Conservation (phyloP, 2,888 invertebrate species). For the Rhyacophila evoluta region DNA sequence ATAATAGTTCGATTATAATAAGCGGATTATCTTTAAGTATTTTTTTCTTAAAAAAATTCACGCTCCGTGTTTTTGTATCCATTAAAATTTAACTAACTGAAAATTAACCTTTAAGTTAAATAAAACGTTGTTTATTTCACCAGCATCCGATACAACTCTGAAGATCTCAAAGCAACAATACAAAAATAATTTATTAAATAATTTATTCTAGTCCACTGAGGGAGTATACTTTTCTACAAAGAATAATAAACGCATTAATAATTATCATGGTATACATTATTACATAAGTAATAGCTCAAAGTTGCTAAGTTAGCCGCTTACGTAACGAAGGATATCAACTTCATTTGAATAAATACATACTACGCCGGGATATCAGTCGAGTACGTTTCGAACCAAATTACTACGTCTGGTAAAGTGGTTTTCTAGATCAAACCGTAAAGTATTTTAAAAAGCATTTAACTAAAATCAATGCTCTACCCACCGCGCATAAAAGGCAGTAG, state of each 20-base stretch:
- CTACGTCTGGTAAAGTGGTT: conserved; percentile 14
- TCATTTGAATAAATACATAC: conserved; percentile 24
- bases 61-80: no score
- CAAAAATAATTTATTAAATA: no score
- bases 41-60: no score
- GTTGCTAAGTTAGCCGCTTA: conserved; percentile 6
- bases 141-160: no score
- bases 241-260: background rate
- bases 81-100: no score
- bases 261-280: background rate
- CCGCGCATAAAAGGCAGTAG: background rate
- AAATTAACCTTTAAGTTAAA: no score
- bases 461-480: background rate
- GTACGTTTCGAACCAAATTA: conserved; percentile 4
- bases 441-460: background rate
- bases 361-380: background rate
- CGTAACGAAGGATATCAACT: conserved; percentile 17
- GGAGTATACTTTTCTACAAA: no score
- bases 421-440: conserved; percentile 17
- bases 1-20: no score
- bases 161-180: no score
- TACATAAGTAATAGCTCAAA: conserved; percentile 22
- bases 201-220: no score
- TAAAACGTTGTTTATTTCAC: no score
- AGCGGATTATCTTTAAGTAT: no score